Percentiles rank a stretch among this genome's conserved stretches.
These are phyloP conservation scores for Cantharis lateralis DNA, from an alignment of 2,888 invertebrate genomes.

Conservation along the genomic window DNA sequence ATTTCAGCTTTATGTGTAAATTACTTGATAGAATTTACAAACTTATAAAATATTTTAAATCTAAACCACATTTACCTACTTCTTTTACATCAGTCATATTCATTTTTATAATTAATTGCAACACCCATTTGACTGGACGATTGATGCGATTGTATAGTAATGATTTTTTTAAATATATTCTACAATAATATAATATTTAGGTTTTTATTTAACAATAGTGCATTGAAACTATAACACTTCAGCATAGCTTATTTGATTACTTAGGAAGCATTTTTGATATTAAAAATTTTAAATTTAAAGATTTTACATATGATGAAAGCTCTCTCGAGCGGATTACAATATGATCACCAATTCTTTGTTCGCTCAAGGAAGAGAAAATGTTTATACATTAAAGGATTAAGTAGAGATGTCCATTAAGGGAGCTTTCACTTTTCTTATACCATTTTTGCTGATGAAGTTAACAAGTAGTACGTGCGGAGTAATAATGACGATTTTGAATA, in stretches of 20 bases:
- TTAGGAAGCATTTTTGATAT: no score
- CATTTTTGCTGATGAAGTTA: background rate
- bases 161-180: background rate
- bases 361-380: no score
- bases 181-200: background rate
- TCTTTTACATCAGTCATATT: conserved; percentile 35
- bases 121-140: conserved; percentile 20
- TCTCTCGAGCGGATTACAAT: no score
- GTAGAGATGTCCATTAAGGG: no score
- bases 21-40: conserved; percentile 37
- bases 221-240: background rate
- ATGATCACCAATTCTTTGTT: no score
- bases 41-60: conserved; percentile 47
- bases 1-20: conserved; percentile 22
- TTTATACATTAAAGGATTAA: no score
- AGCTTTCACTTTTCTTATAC: background rate
- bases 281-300: no score
- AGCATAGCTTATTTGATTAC: background rate
- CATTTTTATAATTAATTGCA: conserved; percentile 17
- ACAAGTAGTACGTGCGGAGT: no score
- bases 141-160: background rate
- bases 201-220: background rate
- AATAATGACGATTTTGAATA: background rate
- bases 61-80: conserved; percentile 42
- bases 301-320: no score